Percentiles rank a stretch among this genome's conserved stretches.
Evolutionary conservation across 2,888 invertebrate species (phyloP).

Genomic region (Synanthedon vespiformis): DNA sequence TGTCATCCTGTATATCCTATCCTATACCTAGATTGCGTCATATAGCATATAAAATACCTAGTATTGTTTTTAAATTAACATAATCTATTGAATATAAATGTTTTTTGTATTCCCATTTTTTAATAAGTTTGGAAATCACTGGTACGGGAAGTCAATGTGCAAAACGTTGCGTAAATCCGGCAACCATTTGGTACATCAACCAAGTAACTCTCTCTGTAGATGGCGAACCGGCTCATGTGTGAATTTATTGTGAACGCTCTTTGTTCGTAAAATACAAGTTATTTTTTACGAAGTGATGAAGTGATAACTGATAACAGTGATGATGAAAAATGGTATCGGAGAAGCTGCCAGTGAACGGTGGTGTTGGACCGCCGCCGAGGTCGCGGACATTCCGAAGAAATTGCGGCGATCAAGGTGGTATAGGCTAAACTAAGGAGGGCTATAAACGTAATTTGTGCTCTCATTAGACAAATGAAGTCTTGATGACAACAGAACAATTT

Average conservation of each 20-base stretch:
- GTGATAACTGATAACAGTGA: slow-evolving; percentile 35
- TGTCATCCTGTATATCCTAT: too few relatives aligned
- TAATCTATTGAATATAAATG: too few relatives aligned
- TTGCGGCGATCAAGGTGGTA: slow-evolving; percentile 71
- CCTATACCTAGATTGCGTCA: too few relatives aligned
- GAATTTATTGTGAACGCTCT: slow-evolving; percentile 1
- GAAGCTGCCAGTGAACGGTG: slow-evolving; percentile 52
- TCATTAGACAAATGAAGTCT: slow-evolving; percentile 6
- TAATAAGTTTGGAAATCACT: background rate
- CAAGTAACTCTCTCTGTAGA: slow-evolving; percentile 14
- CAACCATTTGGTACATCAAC: slow-evolving; percentile 9
- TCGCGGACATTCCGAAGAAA: slow-evolving; percentile 67
- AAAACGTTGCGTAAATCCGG: slow-evolving; percentile 4
- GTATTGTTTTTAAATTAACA: too few relatives aligned
- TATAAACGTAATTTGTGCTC: slow-evolving; percentile 9
- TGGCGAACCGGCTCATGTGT: slow-evolving; percentile 10
- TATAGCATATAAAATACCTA: too few relatives aligned
- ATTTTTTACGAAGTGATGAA: slow-evolving; percentile 21
- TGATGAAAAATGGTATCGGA: slow-evolving; percentile 64
- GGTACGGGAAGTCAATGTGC: slow-evolving; percentile 6
- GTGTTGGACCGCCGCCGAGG: slow-evolving; percentile 46
- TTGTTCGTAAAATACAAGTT: slow-evolving; percentile 16
- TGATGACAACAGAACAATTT: slow-evolving; percentile 10
- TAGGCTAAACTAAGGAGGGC: too few relatives aligned
- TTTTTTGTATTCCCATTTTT: too few relatives aligned